Evolutionary conservation across 2,797 vertebrate genomes (phyloP).

Genomic region (Pangasius krempfi): DNA sequence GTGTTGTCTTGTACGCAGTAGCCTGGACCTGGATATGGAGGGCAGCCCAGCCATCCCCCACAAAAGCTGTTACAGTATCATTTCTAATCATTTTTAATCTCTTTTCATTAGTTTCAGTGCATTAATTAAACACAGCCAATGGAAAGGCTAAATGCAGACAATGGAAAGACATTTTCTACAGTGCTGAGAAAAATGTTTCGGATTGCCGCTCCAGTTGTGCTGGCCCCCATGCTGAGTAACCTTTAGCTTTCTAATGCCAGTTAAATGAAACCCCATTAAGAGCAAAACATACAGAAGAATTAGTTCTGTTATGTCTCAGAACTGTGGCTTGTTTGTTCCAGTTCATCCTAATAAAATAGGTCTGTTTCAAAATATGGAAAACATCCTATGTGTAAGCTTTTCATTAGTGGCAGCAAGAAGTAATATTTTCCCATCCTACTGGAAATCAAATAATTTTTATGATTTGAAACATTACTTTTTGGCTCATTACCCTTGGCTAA

Average conservation of each 20-base stretch:
- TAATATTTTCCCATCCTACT: background rate
- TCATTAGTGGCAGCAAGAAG: background rate
- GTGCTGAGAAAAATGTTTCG: background rate
- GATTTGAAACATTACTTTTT: conserved; percentile 51
- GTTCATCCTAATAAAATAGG: background rate
- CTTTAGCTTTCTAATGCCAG: conserved; percentile 6
- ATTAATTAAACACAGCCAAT: background rate
- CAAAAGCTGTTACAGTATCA: conserved; percentile 12
- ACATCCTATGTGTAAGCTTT: background rate
- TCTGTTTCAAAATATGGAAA: background rate
- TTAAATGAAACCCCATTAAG: background rate
- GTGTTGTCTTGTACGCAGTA: background rate
- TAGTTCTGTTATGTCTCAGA: background rate
- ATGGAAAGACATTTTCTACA: background rate
- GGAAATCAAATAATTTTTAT: conserved; percentile 48
- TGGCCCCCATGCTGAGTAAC: background rate
- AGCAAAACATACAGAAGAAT: conserved; percentile 4
- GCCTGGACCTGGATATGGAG: conserved; percentile 29
- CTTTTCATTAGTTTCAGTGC: conserved; percentile 5
- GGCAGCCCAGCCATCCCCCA: conserved; percentile 20
- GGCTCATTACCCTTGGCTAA: conserved; percentile 60
- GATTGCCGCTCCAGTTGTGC: background rate
- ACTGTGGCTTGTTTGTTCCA: background rate
- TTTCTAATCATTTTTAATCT: background rate
- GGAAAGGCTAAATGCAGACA: background rate